Percentiles rank a stretch among this genome's conserved stretches.
phyloP scores from a whole-genome alignment of 1,140 invertebrate genomes.

The Drosophila suzukii region DNA sequence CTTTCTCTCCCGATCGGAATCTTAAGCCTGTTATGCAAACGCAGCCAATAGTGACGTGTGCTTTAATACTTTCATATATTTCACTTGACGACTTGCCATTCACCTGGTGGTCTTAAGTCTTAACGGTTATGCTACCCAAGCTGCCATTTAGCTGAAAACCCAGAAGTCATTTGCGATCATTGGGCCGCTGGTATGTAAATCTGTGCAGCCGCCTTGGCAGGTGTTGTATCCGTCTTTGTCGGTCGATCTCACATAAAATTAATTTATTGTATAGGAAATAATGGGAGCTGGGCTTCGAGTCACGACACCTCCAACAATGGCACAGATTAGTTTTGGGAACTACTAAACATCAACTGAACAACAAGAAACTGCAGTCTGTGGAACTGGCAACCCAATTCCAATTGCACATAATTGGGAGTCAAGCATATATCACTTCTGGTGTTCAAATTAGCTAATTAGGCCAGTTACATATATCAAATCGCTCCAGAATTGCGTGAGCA shows the following conservation, averaged over 20 bases:
- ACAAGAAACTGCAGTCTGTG: constrained; percentile 1
- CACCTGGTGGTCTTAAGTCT: constrained; percentile 55
- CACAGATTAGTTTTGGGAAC: constrained; percentile 48
- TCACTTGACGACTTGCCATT: constrained; percentile 68
- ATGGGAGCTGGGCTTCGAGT: constrained; percentile 24
- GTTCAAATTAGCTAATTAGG: constrained; percentile 18
- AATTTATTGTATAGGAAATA: constrained; percentile 35
- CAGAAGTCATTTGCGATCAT: constrained; percentile 65
- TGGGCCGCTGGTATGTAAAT: constrained; percentile 29
- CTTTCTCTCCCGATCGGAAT: constrained; percentile 62
- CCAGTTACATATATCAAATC: constrained; percentile 11
- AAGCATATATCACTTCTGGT: constrained; percentile 39
- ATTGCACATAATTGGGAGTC: constrained; percentile 25
- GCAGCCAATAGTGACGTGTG: constrained; percentile 34
- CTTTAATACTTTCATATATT: constrained; percentile 35
- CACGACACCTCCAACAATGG: constrained; percentile 54
- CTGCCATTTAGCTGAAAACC: constrained; percentile 49
- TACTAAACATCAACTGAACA: constrained; percentile 11
- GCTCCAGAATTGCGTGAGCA: constrained; percentile 19
- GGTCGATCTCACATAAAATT: constrained; percentile 42
- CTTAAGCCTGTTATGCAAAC: constrained; percentile 67
- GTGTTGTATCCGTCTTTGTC: constrained; percentile 21
- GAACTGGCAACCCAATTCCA: not conserved
- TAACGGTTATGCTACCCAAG: constrained; percentile 26
- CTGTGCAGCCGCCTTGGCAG: constrained; percentile 10